Conservation (phyloP, 2,113 vertebrate species). For the Cyphomyrus plagiostoma region DNA sequence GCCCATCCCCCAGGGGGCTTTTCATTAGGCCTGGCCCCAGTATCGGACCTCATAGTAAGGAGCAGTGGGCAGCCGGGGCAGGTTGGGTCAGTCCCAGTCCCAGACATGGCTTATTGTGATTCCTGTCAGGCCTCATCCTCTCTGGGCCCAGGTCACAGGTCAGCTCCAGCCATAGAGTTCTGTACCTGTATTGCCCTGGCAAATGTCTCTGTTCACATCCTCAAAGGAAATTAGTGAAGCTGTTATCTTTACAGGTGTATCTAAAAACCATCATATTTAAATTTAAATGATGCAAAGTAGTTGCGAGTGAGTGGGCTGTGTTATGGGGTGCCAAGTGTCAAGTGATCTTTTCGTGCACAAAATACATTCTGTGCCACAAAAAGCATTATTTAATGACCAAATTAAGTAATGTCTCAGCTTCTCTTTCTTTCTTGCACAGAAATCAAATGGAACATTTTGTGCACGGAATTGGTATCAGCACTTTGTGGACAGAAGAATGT, state of each 20-base stretch:
- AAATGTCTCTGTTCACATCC: not conserved
- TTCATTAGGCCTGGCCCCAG: conserved; percentile 70
- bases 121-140: conserved; percentile 48
- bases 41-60: conserved; percentile 73
- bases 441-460: too few relatives aligned
- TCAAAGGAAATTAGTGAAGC: not conserved
- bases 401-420: too few relatives aligned
- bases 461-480: too few relatives aligned
- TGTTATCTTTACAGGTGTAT: not conserved
- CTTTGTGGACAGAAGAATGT: too few relatives aligned
- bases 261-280: not conserved
- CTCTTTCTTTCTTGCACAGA: too few relatives aligned
- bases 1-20: conserved; percentile 70
- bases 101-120: conserved; percentile 60
- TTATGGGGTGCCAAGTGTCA: too few relatives aligned
- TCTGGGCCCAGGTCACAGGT: conserved; percentile 70
- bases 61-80: conserved; percentile 85
- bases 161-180: conserved; percentile 39
- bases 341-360: too few relatives aligned
- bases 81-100: conserved; percentile 58
- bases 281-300: not conserved
- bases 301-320: not conserved
- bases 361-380: too few relatives aligned
- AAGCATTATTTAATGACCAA: too few relatives aligned
- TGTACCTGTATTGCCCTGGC: not conserved